Evolutionary conservation across 1,140 invertebrate genomes (phyloP).

Genomic region (Drosophila grimshawi): DNA sequence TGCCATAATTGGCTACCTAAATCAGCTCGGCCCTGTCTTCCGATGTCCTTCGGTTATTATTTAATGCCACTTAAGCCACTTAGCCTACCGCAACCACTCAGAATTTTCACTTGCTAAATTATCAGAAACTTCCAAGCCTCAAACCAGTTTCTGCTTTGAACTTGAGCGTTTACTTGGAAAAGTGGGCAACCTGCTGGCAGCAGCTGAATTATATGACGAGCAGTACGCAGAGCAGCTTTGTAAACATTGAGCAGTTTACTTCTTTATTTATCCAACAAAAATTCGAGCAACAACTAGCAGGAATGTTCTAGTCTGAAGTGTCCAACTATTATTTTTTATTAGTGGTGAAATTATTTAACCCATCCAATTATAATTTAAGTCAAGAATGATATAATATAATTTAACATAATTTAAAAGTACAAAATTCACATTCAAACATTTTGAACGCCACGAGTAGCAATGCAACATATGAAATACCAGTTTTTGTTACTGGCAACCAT

Average conservation of each 20-base stretch:
- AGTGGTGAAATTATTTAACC: no score
- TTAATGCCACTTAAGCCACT: not conserved
- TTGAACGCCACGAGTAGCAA: no score
- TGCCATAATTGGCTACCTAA: no score
- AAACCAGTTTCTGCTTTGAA: not conserved
- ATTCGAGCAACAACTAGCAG: no score
- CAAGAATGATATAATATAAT: no score
- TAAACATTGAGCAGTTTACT: constrained; percentile 17
- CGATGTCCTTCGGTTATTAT: not conserved
- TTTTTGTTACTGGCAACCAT: not conserved
- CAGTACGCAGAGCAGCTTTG: not conserved
- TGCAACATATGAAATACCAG: no score
- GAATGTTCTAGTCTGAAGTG: no score
- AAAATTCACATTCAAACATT: no score
- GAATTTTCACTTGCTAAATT: not conserved
- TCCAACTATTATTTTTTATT: no score
- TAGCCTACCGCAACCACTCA: not conserved
- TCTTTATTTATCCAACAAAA: not conserved
- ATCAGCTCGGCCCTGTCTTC: not conserved
- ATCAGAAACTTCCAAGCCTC: not conserved
- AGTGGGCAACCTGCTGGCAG: not conserved
- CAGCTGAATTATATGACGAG: not conserved
- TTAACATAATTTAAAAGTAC: no score
- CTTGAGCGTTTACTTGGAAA: not conserved
- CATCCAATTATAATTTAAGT: no score